Base-by-base conservation (phyloP, 2,797 vertebrate genomes). In the Alosa sapidissima region DNA sequence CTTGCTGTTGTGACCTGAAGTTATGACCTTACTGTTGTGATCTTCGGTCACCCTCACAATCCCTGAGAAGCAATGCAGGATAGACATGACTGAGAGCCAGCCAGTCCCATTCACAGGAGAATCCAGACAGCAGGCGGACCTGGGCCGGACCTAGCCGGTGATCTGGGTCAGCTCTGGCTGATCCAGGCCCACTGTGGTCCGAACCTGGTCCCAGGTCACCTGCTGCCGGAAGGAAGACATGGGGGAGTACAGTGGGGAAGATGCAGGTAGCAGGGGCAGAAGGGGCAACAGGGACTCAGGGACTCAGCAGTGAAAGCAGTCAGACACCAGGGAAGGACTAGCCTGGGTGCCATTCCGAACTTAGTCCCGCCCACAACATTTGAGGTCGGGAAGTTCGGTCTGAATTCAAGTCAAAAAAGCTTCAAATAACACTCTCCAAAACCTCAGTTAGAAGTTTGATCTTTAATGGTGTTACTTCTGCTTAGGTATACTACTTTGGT, bases 61-160 rank as follows among this genome's bases (percentile, higher is more conserved):
- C 75, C 47, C 19, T 82, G 75, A 81, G 52, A 52, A 81, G 78
- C 58, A 81, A 86, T 86, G 85, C 75, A 86, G 60, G 10, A 4
- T n/a, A 58, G 72, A 78, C 72, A 47, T 78, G 41, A 47, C 72
- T 78, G 72, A 45, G 72, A 78, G 19, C 5, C 68, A 78, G 72
- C 72, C 72, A 78, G 72, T 78, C 72, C 41, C 41, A 78, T 78
- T 47, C 72, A 78, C 72, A 78, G 36, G 16, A 14, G 5, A 11
- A 19, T 45, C 28, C 28, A 13, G 5, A 47, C 16, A 19, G 72
- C 54, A 55, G 54, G 16, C 2, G 54, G 54, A 55, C 54, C 54
- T 19, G 5, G 54, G 6, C 52, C 2, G 16, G 54, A 21, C 54
- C 54, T 2, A n/a, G 65, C 24, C n/a, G 60, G 60, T 65, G n/a